phyloP scores from a whole-genome alignment of 1,140 invertebrate genomes.

The Eriosoma lanigerum region DNA sequence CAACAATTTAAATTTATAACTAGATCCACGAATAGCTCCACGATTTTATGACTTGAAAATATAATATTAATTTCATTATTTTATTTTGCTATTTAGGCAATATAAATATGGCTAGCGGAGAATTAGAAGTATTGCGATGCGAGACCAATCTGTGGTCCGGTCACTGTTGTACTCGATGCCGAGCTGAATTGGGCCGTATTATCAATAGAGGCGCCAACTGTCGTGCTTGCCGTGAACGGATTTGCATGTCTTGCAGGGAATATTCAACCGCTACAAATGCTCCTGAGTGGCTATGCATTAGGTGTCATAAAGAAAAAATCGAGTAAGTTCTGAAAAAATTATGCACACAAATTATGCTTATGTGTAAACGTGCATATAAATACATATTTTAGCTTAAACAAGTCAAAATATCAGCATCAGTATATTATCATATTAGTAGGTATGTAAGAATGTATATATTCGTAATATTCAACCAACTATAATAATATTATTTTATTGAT shows the following conservation, averaged over 20 bases:
- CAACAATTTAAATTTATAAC: too few species aligned
- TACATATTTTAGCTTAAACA: background rate
- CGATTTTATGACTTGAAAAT: too few species aligned
- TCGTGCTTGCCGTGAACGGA: slow-evolving; percentile 68
- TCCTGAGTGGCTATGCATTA: slow-evolving; percentile 72
- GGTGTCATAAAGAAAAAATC: slow-evolving; percentile 66
- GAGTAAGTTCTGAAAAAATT: slow-evolving; percentile 58
- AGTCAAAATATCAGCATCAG: background rate
- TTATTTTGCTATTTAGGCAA: too few species aligned
- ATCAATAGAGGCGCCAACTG: slow-evolving; percentile 75
- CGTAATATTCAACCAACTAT: too few species aligned
- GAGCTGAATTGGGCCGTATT: slow-evolving; percentile 70
- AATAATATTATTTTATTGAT: too few species aligned
- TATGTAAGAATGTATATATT: background rate
- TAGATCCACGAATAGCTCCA: too few species aligned
- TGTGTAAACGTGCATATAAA: background rate
- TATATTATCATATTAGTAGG: too few species aligned
- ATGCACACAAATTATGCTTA: too few species aligned
- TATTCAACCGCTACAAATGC: slow-evolving; percentile 61
- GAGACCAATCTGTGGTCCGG: slow-evolving; percentile 32
- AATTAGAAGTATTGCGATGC: slow-evolving; percentile 39
- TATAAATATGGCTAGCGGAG: slow-evolving; percentile 28
- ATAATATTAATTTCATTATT: too few species aligned
- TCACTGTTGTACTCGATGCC: slow-evolving; percentile 69
- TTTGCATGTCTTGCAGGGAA: slow-evolving; percentile 74